Evolutionary conservation across 2,797 vertebrate genomes (phyloP), one percentile per base, ranked within the genome.

Genomic region (Lithobates sylvaticus): DNA sequence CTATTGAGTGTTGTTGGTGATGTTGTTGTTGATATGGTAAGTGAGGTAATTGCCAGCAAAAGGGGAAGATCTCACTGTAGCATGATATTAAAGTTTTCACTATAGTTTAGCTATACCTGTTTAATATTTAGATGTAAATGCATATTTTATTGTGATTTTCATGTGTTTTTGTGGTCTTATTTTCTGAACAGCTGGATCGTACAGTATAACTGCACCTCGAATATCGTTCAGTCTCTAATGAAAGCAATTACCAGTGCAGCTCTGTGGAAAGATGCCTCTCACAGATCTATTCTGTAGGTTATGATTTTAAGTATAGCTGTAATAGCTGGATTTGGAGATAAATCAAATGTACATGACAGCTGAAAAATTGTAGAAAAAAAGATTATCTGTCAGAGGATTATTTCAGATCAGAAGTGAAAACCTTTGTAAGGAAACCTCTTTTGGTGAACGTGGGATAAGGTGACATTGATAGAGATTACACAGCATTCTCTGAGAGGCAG

Each of bases 321-420:
- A 87, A 87, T 87, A 87, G 85, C 81, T 78, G 69, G 85, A 83
- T 78, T 83, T 75, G 29, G 58, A 76, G 85, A 87, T 87, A 78
- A 87, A 87, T 87, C 85, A 87, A 86, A 86, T 83, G 80, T 83
- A 86, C 85, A 87, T 73, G 85, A 87, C 85, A 87, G 85, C 80
- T 87, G 81, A 78, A 87, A 87, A 86, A 83, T 83, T 86, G 80
- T 54, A 68, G 85, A 83, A 83, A 87, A 86, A 83, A 83, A 87
- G 85, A 87, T 87, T 87, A 87, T 83, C 85, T 87, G 80, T 78
- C 81, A 83, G 85, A 78, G 85, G 85, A 87, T 87, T 87, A 87
- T 87, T 87, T 83, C 39, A 87, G 85, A 87, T 87, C 85, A 86
- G 69, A 86, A 86, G 85, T 86, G 85, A 87, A 87, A 87, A 87